Evolutionary conservation across 1,140 invertebrate species (phyloP), one percentile per base, ranked within the genome.

Genomic region (Rhizoglyphus robini): DNA sequence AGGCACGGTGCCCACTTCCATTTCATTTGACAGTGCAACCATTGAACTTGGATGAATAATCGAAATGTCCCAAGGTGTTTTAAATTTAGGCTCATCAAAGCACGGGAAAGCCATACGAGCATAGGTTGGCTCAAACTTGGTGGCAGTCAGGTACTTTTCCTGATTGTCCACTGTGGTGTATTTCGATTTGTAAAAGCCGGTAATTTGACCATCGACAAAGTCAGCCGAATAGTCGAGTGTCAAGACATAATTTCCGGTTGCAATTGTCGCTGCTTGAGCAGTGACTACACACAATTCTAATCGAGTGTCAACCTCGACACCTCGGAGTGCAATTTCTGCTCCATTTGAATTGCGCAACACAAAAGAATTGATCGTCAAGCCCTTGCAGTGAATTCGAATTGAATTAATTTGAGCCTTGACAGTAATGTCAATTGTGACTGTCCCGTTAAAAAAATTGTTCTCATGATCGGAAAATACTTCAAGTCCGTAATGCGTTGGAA

Each of bases 401-500:
- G n/a, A 18, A 41, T 60, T 27, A 18, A 30, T 65, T 23, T 49
- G 11, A 29, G 32, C 32, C 13, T 20, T 31, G 1, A 51, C 23
- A 25, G 25, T 31, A 30, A 65, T 38, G 18, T 3, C 1, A 32
- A 67, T 67, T 13, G 11, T 47, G 18, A 64, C 58, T 30, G 20
- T 32, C 18, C 66, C 66, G 32, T 57, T 29, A 23, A 67, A 67
- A 15, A 18, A 18, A 48, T 65, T 30, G 3, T 67, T 1, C 5
- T 67, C 23, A 3, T 27, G 51, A 58, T 67, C 63, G 5, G 65
- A 32, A 5, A n/a, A 18, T 25, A 67, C 31, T 72, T 85, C 87
- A 30, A 97, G 82, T 72, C 86, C 86, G 74, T 96, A 96, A 67
- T 87, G 83, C 68, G 84, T 79, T 27, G 93, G 93, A 72, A 84